Evolutionary conservation across 2,113 vertebrate genomes (phyloP).

Genomic region (Neoarius graeffei): DNA sequence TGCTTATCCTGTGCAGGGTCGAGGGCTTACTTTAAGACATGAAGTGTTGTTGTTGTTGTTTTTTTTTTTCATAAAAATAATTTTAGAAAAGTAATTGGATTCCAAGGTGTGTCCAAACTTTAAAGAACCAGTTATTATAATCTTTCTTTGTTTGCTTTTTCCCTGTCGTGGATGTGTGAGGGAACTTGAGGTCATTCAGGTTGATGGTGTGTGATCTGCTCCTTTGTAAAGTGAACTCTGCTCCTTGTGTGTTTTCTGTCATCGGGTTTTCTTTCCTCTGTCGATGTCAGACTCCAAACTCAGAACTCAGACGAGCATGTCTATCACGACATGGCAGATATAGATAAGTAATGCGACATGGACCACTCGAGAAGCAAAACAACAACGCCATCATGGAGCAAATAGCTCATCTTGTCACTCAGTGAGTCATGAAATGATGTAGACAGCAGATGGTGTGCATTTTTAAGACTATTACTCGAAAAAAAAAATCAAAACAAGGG

Average conservation of each 20-base stretch:
- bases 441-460: neutral
- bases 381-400: conserved; percentile 21
- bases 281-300: conserved; percentile 27
- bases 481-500: neutral
- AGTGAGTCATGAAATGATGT: conserved; percentile 21
- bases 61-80: too few species aligned
- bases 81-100: too few species aligned
- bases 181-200: neutral
- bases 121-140: too few species aligned
- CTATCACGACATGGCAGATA: conserved; percentile 27
- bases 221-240: neutral
- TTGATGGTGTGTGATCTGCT: neutral
- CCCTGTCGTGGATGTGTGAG: neutral
- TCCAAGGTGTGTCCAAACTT: too few species aligned
- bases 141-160: too few species aligned
- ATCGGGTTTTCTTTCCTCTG: neutral
- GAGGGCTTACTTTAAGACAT: too few species aligned
- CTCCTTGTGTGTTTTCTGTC: neutral
- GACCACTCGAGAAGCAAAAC: conserved; percentile 14
- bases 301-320: conserved; percentile 5
- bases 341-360: conserved; percentile 20
- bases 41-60: too few species aligned
- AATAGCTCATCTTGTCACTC: conserved; percentile 46
- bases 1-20: too few species aligned
- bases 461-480: neutral